Evolutionary conservation across 2,113 vertebrate species (phyloP), one percentile per base, ranked within the genome.

Genomic region (Colaptes auratus): DNA sequence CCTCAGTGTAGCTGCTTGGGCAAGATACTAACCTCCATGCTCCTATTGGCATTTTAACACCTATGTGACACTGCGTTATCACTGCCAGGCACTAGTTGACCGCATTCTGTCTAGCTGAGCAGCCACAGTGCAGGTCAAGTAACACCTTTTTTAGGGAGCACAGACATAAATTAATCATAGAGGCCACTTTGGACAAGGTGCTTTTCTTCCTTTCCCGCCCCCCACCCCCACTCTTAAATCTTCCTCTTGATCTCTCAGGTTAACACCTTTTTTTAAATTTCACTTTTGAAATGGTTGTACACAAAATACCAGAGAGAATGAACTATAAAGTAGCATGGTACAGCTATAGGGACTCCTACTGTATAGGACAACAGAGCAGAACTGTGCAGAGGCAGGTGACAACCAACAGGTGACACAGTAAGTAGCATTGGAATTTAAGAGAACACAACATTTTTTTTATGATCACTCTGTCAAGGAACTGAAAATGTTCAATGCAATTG

Each of bases 151-250:
- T 79, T 50, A 77, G 91, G 84, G 48, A 92, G 52, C 12, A 58
- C 14, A 61, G 81, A 60, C 77, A 73, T 93, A 90, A 92, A 96
- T 96, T 92, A 92, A 90, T 89, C 77, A 92, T 16, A 88, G 69
- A 78, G 25, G 55, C 36, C 35, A 61, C 25, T 56, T 84, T 69
- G 77, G 53, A 39, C 30, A 80, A 74, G 50, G 61, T 75, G 55
- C 35, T 85, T 78, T 89, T 79, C 67, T 91, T 52, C 72, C 16
- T n/a, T n/a, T n/a, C n/a, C n/a, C n/a, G n/a, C n/a, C n/a, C n/a
- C n/a, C n/a, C n/a, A n/a, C n/a, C n/a, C n/a, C n/a, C n/a, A n/a
- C 15, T 66, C 50, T 94, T 88, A 66, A 66, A 91, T 77, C 12
- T 79, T 79, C 23, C 35, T 74, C 35, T 65, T 60, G 33, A 24